Evolutionary conservation across 1,140 invertebrate genomes (phyloP).

Genomic region (Apis laboriosa): DNA sequence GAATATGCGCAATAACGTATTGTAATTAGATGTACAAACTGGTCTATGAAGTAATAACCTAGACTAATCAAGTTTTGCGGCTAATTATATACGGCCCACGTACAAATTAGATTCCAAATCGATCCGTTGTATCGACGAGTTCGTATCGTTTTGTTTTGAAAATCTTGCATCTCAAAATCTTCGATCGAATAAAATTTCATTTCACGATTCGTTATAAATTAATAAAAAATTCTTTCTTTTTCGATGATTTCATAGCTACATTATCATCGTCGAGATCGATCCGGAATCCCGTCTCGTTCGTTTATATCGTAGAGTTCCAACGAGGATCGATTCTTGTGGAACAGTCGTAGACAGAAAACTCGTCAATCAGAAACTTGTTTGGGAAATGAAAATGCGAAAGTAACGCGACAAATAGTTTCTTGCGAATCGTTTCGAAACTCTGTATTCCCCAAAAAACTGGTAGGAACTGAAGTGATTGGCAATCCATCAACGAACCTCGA

Average conservation of each 20-base stretch:
- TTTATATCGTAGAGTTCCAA: not conserved
- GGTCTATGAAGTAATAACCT: constrained; percentile 69
- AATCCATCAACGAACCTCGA: constrained; percentile 3
- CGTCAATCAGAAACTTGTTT: constrained; percentile 21
- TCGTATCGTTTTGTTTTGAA: not conserved
- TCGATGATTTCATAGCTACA: not conserved
- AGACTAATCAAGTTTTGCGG: constrained; percentile 68
- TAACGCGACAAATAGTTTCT: constrained; percentile 7
- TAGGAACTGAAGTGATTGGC: constrained; percentile 31
- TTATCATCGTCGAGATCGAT: constrained; percentile 5
- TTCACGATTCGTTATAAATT: not conserved
- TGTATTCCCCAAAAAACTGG: constrained; percentile 3
- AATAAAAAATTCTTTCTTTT: not conserved
- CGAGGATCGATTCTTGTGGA: constrained; percentile 6
- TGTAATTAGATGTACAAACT: constrained; percentile 73
- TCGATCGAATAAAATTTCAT: not conserved
- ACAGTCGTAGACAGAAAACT: not conserved
- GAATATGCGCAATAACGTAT: constrained; percentile 70
- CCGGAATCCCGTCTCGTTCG: constrained; percentile 5
- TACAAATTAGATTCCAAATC: constrained; percentile 41
- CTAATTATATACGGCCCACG: constrained; percentile 64
- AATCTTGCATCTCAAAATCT: not conserved
- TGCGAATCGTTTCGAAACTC: constrained; percentile 11
- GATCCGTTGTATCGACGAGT: constrained; percentile 15
- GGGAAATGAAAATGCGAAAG: constrained; percentile 26